A percentile compares a stretch with the other conserved stretches of the same genome.
These are phyloP conservation scores for Germaria angustata DNA, from an alignment of 2,888 invertebrate species.

Conservation along the genomic window DNA sequence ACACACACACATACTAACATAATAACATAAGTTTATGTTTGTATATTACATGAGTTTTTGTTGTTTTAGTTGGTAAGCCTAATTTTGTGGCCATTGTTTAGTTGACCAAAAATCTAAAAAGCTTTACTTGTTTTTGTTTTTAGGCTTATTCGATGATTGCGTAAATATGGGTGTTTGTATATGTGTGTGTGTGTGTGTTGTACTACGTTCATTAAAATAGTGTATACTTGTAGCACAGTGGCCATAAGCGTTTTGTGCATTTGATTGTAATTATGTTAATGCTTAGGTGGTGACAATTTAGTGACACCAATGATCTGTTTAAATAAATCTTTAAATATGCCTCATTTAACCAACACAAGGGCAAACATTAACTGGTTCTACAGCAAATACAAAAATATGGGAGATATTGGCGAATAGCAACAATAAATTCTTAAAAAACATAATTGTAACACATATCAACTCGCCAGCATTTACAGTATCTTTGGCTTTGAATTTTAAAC, in stretches of 20 bases:
- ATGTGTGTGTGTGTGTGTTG: not conserved
- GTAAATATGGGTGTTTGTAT: not conserved
- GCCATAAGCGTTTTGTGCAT: constrained; percentile 54
- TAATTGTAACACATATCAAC: too few relatives aligned
- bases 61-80: constrained; percentile 65
- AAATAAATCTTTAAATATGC: constrained; percentile 68
- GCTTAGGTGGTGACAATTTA: constrained; percentile 73
- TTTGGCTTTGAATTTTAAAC: too few relatives aligned
- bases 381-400: not conserved
- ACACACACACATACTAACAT: not conserved
- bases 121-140: constrained; percentile 60
- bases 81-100: constrained; percentile 66
- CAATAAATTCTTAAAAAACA: not conserved
- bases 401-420: constrained; percentile 15
- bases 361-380: constrained; percentile 4
- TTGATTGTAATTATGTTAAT: constrained; percentile 74
- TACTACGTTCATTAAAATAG: not conserved
- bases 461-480: too few relatives aligned
- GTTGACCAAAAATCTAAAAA: constrained; percentile 67
- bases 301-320: constrained; percentile 69
- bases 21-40: not conserved
- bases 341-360: constrained; percentile 58
- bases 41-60: constrained; percentile 45
- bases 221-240: constrained; percentile 1
- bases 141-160: constrained; percentile 16